phyloP scores from a whole-genome alignment of 2,113 vertebrate species.

The Leptocoma aspasia region DNA sequence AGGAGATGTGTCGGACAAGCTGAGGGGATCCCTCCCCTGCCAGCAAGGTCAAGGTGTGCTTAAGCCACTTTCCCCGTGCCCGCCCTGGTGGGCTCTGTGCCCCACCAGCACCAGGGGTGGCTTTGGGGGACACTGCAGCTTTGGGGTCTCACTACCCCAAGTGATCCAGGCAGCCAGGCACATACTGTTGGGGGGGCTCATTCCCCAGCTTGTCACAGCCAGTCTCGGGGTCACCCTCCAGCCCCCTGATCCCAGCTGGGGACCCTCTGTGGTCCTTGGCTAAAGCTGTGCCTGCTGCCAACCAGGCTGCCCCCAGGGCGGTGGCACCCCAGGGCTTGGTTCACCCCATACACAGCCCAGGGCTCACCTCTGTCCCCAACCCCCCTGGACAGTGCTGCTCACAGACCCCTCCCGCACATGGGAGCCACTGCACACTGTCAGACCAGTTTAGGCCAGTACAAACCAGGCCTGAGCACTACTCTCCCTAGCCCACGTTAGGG shows the following conservation, averaged over 20 bases:
- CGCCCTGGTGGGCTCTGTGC: neutral
- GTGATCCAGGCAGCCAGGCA: neutral
- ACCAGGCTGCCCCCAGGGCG: neutral
- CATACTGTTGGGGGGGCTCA: accelerated
- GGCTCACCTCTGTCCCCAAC: neutral
- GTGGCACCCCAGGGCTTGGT: neutral
- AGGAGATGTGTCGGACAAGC: conserved; percentile 75
- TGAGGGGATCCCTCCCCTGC: conserved; percentile 58
- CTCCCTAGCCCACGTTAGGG: neutral
- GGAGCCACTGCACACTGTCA: neutral
- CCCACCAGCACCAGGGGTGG: accelerated
- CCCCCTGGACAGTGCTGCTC: neutral
- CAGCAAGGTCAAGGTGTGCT: conserved; percentile 69
- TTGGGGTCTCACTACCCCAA: accelerated
- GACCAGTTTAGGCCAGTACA: neutral
- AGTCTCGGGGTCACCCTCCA: accelerated
- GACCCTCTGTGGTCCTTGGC: neutral
- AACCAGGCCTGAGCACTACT: neutral
- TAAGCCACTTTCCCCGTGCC: conserved; percentile 9
- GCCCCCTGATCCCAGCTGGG: accelerated
- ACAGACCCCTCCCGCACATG: accelerated
- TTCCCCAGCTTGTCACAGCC: neutral
- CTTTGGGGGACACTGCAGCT: accelerated
- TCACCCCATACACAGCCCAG: neutral
- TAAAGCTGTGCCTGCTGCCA: accelerated